phyloP scores from a whole-genome alignment of 2,797 vertebrate species.

The Eospalax fontanierii region DNA sequence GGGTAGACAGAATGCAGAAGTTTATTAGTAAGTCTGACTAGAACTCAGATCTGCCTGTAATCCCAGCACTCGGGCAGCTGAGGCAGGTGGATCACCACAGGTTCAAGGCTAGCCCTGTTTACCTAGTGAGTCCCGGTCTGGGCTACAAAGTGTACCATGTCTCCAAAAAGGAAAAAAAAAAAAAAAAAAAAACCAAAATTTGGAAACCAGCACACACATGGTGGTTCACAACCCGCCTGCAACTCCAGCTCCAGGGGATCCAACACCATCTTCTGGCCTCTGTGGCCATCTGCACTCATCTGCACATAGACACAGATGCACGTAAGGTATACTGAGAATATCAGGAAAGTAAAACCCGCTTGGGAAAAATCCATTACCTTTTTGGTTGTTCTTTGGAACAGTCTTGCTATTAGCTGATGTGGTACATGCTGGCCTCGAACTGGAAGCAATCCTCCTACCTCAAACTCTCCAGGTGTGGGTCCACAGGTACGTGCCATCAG shows the following conservation, averaged over 20 bases:
- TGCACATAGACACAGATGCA: no score
- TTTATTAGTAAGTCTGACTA: constrained; percentile 43
- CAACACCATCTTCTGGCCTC: no score
- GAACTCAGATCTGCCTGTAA: neutral
- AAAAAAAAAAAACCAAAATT: neutral
- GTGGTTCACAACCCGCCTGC: no score
- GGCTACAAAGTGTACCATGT: neutral
- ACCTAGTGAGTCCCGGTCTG: neutral
- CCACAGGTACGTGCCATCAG: neutral
- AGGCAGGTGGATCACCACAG: neutral
- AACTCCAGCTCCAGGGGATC: no score
- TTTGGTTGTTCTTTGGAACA: neutral
- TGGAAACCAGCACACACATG: no score
- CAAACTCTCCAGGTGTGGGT: neutral
- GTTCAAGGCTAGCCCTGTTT: neutral
- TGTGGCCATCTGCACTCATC: no score
- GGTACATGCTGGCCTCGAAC: neutral
- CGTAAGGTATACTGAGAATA: neutral
- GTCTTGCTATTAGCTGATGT: neutral
- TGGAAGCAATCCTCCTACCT: neutral
- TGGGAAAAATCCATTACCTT: neutral
- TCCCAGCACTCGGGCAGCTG: neutral
- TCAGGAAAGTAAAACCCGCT: neutral
- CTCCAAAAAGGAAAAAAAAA: neutral
- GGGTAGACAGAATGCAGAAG: constrained; percentile 38